Evolutionary conservation across 2,113 vertebrate genomes (phyloP), one percentile per base, ranked within the genome.

Genomic region (Xerus inauris): DNA sequence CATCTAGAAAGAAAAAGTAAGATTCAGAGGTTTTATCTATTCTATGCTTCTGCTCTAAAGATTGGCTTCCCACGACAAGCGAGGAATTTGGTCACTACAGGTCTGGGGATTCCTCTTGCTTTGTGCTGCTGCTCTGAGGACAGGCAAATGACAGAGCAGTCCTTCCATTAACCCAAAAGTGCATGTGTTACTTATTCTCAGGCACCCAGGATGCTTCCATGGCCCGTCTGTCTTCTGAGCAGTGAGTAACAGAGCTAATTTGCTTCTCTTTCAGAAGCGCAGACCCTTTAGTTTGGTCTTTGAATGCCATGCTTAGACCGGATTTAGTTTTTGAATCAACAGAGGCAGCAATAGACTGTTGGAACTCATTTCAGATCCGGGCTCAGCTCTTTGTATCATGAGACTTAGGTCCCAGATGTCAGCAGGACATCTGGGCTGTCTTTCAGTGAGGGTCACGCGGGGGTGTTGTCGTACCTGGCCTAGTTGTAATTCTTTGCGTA

Each of bases 401-500:
- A 49, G 87, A 69, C 57, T 0, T 67, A n/a, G 35, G 81, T 51
- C 67, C 79, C 14, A 1, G 71, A n/a, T 49, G 86, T 84, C 87
- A 38, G 65, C 4, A 0, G 93, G 86, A 54, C 77, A 62, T 86
- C 69, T 13, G 76, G 71, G 80, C 30, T 20, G 54, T 62, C 49
- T 79, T 65, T 89, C 83, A 32, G 4, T 28, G 79, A 65, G 38
- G 45, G 72, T 94, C 67, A 40, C 91, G 22, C 62, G 9, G 96
- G 91, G 87, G 76, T 24, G 42, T 87, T 91, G 86, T 95, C 98
- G 49, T 99, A 99, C 99, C 99, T 99, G 99, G 98, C 97, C 99
- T 99, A 96, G 98, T 97, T 97, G 99, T 97, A 96, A 99, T 98
- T 98, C 99, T 99, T 97, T 99, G 98, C 95, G 98, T 98, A 81